These are phyloP conservation scores for Hippasteria phrygiana DNA, from an alignment of 53 echinoderm and acorn worm species.

Conservation along the genomic window DNA sequence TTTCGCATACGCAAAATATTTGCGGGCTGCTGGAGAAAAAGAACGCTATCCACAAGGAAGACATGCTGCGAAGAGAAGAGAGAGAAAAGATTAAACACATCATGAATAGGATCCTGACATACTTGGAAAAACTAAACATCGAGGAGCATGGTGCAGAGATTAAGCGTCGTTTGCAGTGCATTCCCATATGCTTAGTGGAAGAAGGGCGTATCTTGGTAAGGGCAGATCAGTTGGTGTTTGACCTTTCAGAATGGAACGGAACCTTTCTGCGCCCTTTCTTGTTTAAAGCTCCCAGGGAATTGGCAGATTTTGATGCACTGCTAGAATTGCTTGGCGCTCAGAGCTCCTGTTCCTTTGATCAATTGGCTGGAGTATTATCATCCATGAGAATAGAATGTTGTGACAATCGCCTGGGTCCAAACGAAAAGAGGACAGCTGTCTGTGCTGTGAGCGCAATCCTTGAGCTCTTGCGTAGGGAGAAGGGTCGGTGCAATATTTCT, in stretches of 20 bases:
- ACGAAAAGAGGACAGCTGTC: constrained; percentile 29
- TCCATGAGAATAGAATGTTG: constrained; percentile 5
- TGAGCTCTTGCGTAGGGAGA: background rate
- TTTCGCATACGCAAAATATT: constrained; percentile 44
- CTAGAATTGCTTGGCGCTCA: constrained; percentile 42
- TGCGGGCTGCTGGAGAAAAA: constrained; percentile 43
- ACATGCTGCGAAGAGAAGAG: constrained; percentile 12
- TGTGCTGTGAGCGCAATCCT: constrained; percentile 32
- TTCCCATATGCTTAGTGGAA: constrained; percentile 55
- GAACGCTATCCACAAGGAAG: constrained; percentile 56
- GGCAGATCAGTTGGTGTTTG: constrained; percentile 55
- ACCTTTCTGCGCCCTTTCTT: constrained; percentile 42
- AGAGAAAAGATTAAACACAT: constrained; percentile 17
- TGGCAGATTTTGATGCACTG: constrained; percentile 33
- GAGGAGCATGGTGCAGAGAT: background rate
- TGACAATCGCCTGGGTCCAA: constrained; percentile 19
- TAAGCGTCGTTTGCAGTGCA: constrained; percentile 16
- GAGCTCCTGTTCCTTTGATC: constrained; percentile 39
- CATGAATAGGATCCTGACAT: constrained; percentile 12
- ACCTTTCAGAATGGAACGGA: background rate
- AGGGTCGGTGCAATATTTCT: background rate
- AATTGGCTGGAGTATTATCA: constrained; percentile 41
- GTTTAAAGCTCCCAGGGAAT: constrained; percentile 40
- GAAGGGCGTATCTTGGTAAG: constrained; percentile 41
- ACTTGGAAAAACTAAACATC: background rate